Base-by-base conservation (phyloP, 2,797 vertebrate species). In the Typhlichthys eigenmanni region DNA sequence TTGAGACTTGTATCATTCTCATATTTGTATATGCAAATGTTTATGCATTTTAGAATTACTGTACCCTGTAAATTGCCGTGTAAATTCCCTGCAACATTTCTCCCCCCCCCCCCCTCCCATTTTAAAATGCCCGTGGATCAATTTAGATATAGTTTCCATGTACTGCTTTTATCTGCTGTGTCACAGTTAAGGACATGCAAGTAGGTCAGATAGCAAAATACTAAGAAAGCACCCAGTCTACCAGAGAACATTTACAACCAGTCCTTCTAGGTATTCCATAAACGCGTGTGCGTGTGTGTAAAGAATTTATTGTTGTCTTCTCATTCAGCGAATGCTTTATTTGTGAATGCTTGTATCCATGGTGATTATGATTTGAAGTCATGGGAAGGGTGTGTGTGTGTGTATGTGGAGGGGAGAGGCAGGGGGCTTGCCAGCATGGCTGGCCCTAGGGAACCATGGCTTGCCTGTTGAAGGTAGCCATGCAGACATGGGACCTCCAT, bases 291-390 rank as follows among this genome's bases (percentile, higher is more conserved):
- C 32, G 6, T 68, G 62, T 38, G 45, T 62, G 47, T 46, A 9
- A 43, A 43, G 8, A 10, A 7, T 43, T 43, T 43, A 43, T 43
- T 43, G 5, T 43, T 43, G 8, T 71, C 68, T 74, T 67, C 76
- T 74, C 49, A 70, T 74, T 79, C 51, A 73, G 66, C 64, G 49
- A 66, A 72, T 78, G 84, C 66, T 78, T 71, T 86, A 83, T 87
- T 81, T 87, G 74, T 79, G 69, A 72, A 81, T 56, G 24, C 24
- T 29, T 29, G 85, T 84, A 74, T 84, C 85, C 86, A 87, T 86
- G 82, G 84, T 78, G 81, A 86, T 75, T 75, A 74, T 81, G 75
- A 86, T 74, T 72, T 70, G 61, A 57, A 74, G 77, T 66, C 76
- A 85, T 62, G 60, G 73, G 74, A 81, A 82, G 81, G 63, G 54